phyloP scores from a whole-genome alignment of 2,113 vertebrate species.

The Seriola dumerili region DNA sequence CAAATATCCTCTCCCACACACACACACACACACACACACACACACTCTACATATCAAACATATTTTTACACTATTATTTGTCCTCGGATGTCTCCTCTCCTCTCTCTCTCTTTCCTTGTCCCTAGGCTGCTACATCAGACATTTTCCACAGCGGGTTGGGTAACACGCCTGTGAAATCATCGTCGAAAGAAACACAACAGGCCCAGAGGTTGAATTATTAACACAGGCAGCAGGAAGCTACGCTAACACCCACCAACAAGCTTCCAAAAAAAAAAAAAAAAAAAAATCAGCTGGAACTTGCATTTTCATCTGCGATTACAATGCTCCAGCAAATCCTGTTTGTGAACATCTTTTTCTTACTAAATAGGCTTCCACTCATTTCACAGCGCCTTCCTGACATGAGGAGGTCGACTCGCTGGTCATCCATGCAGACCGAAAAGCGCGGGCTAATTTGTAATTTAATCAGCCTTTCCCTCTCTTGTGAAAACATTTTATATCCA shows the following conservation, averaged over 20 bases:
- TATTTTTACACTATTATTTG: neutral
- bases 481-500: neutral
- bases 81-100: neutral
- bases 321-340: neutral
- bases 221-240: slow-evolving; percentile 58
- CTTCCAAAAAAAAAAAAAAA: neutral
- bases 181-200: slow-evolving; percentile 48
- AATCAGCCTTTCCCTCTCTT: neutral
- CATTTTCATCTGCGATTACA: slow-evolving; percentile 16
- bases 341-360: neutral
- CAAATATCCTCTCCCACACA: neutral
- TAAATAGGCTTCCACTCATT: slow-evolving; percentile 17
- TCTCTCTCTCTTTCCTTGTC: slow-evolving; percentile 1
- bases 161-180: slow-evolving; percentile 54
- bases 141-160: slow-evolving; percentile 50
- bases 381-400: neutral
- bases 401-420: slow-evolving; percentile 6
- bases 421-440: slow-evolving; percentile 7
- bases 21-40: no score
- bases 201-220: slow-evolving; percentile 71
- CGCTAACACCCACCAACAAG: slow-evolving; percentile 29
- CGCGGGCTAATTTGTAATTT: neutral
- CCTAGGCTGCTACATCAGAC: slow-evolving; percentile 36
- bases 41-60: neutral
- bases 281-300: slow-evolving; percentile 26